A percentile compares a stretch with the other conserved stretches of the same genome.
phyloP scores from a whole-genome alignment of 1,140 invertebrate genomes.

The Neelides sp. region DNA sequence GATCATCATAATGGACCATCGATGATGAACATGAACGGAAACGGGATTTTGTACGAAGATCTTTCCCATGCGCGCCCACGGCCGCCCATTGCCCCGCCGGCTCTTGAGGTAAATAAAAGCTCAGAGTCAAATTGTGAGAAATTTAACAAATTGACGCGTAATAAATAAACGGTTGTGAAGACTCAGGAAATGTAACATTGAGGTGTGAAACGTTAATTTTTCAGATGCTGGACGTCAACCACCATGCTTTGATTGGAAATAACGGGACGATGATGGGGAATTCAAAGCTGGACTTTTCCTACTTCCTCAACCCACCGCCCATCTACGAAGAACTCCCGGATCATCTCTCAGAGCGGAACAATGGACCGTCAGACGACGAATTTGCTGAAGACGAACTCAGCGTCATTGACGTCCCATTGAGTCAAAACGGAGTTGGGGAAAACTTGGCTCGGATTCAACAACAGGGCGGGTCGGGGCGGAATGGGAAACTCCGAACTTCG shows the following conservation, averaged over 20 bases:
- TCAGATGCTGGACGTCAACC: slow-evolving; percentile 31
- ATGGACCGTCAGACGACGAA: slow-evolving; percentile 30
- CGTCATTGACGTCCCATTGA: slow-evolving; percentile 30
- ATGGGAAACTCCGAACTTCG: not conserved
- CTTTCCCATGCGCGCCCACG: slow-evolving; percentile 25
- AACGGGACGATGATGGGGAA: slow-evolving; percentile 25
- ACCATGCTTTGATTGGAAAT: slow-evolving; percentile 6
- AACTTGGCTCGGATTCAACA: slow-evolving; percentile 1
- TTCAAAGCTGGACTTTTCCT: slow-evolving; percentile 30
- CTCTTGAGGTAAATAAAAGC: slow-evolving; percentile 28
- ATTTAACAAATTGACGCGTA: too few relatives aligned
- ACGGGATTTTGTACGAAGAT: slow-evolving; percentile 30
- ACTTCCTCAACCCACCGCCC: slow-evolving; percentile 30
- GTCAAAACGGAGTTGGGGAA: slow-evolving; percentile 11
- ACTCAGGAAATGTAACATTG: too few relatives aligned
- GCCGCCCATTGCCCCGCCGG: slow-evolving; percentile 27
- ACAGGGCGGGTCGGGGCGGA: not conserved
- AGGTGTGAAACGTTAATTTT: too few relatives aligned
- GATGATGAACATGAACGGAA: slow-evolving; percentile 24
- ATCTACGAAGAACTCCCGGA: slow-evolving; percentile 31
- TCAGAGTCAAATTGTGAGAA: too few relatives aligned
- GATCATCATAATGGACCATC: slow-evolving; percentile 25
- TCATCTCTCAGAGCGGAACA: slow-evolving; percentile 24
- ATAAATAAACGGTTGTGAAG: too few relatives aligned
- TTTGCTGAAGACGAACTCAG: slow-evolving; percentile 30